A percentile compares a stretch with the other conserved stretches of the same genome.
Evolutionary conservation across 2,797 vertebrate genomes (phyloP).

Genomic region (Tolypeutes matacus): DNA sequence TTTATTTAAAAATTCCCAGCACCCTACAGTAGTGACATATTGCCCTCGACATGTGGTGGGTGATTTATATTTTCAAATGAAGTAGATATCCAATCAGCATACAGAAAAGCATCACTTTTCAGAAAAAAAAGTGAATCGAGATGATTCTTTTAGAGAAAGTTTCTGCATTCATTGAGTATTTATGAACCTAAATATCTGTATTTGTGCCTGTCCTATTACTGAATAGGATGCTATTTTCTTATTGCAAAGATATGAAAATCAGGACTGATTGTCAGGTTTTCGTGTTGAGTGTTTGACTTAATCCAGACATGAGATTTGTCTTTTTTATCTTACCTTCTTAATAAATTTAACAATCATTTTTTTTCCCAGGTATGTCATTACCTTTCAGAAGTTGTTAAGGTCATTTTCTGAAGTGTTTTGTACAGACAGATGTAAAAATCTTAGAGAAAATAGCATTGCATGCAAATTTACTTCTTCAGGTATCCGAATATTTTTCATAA

Average conservation of each 20-base stretch:
- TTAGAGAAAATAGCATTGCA: not conserved
- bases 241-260: not conserved
- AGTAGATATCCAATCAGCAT: conserved; percentile 40
- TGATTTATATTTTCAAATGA: conserved; percentile 57
- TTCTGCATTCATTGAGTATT: conserved; percentile 41
- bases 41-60: conserved; percentile 40
- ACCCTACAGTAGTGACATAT: not conserved
- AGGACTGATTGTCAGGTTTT: conserved; percentile 16
- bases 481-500: conserved; percentile 13
- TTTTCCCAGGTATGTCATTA: not conserved
- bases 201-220: not conserved
- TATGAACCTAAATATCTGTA: not conserved
- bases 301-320: not conserved
- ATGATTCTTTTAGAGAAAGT: not conserved
- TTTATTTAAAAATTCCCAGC: conserved; percentile 30
- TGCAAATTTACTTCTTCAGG: not conserved
- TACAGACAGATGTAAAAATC: not conserved
- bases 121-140: conserved; percentile 44
- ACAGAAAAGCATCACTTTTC: conserved; percentile 45
- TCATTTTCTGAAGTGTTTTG: conserved; percentile 52
- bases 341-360: conserved; percentile 9
- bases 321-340: not conserved
- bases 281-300: conserved; percentile 34
- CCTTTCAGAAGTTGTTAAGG: not conserved
- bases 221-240: not conserved